Conservation (phyloP, 1,140 invertebrate genomes). For the Orius laevigatus region DNA sequence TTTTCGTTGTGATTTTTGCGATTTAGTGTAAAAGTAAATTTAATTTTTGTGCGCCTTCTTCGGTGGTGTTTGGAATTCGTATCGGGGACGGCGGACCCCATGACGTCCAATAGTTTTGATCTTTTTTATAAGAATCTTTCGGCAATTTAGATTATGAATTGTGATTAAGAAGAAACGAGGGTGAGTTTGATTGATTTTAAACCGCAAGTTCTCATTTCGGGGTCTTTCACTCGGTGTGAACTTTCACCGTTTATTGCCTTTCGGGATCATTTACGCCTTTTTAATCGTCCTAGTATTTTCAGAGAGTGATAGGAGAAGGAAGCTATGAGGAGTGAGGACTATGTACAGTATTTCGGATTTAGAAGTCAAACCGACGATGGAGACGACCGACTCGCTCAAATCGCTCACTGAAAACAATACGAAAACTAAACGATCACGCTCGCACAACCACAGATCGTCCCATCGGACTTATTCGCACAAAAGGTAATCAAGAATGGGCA, state of each 20-base stretch:
- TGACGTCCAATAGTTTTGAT: too few species aligned
- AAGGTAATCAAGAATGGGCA: constrained; percentile 24
- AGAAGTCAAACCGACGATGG: constrained; percentile 18
- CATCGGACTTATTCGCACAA: constrained; percentile 31
- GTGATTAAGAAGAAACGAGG: too few species aligned
- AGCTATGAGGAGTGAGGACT: constrained; percentile 8
- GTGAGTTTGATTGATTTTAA: too few species aligned
- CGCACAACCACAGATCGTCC: constrained; percentile 28
- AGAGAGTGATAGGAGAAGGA: background rate
- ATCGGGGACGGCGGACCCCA: too few species aligned
- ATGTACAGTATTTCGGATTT: constrained; percentile 18
- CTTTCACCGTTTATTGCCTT: background rate
- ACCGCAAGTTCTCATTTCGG: too few species aligned
- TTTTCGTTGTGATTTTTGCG: too few species aligned
- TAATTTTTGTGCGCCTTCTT: too few species aligned
- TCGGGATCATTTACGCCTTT: background rate
- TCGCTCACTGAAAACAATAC: constrained; percentile 21
- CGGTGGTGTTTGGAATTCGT: too few species aligned
- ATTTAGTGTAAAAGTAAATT: too few species aligned
- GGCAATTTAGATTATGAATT: too few species aligned
- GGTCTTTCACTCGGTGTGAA: too few species aligned
- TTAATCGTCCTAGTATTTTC: background rate
- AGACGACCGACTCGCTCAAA: constrained; percentile 20
- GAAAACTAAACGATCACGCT: constrained; percentile 20
- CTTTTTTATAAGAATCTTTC: too few species aligned